Evolutionary conservation across 2,888 invertebrate genomes (phyloP), one percentile per base, ranked within the genome.

Genomic region (Cryptocheilus praepositus): DNA sequence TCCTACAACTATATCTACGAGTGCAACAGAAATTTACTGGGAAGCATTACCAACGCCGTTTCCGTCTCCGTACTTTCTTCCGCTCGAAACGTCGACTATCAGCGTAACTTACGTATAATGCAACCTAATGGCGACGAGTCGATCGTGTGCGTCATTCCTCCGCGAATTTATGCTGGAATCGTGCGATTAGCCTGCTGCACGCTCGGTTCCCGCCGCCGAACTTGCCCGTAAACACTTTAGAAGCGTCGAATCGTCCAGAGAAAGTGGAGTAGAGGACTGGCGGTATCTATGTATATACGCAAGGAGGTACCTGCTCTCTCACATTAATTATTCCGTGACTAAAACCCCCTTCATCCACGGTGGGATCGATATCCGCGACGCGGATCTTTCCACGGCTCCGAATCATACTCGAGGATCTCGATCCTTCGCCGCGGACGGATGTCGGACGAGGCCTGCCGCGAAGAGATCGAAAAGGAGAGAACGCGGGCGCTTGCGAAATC

Each of bases 271-370:
- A 74, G 70, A 74, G 77, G 71, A 77, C 49, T 49, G 36, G 36
- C 36, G 36, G 4, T 36, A 28, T 28, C 28, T 7, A 3, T 3
- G 74, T 67, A 16, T 16, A 67, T 71, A 74, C 77, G 72, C 73
- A 75, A 79, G 79, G 71, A 77, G 75, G 72, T 79, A 79, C 75
- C 79, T 79, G 80, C 76, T 80, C 79, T 79, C 79, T 79, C 79
- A 79, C 80, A 77, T 79, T 79, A 79, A 79, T 79, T 79, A 79
- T 79, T 79, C 80, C 76, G 70, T 64, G 73, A 71, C 73, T 80
- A 67, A 79, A 80, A 66, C 70, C 74, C 70, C 77, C 44, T 72
- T 74, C 79, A 74, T 76, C 76, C 72, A 62, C 67, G 71, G 67
- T 68, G 72, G 71, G 80, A 79, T 79, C 79, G 79, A 79, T 77